A percentile compares a stretch with the other conserved stretches of the same genome.
phyloP scores from a whole-genome alignment of 2,797 vertebrate species.

The Selene dorsalis region DNA sequence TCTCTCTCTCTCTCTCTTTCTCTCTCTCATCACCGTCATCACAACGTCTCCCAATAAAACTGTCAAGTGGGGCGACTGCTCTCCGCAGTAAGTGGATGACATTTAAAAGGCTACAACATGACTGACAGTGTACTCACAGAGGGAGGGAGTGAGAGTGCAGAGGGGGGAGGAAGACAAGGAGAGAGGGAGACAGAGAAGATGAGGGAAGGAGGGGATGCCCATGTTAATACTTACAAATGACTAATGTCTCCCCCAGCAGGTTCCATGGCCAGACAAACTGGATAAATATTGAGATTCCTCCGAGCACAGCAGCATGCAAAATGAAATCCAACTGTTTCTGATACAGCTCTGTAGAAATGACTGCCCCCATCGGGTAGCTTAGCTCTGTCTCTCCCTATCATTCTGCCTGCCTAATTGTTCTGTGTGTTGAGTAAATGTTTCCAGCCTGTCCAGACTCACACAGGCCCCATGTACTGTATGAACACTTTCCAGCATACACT shows the following conservation, averaged over 20 bases:
- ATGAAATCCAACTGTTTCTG: conserved; percentile 83
- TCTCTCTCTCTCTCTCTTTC: conserved; percentile 40
- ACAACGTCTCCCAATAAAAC: conserved; percentile 82
- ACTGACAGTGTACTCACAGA: conserved; percentile 84
- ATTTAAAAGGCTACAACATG: conserved; percentile 85
- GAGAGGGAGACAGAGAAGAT: conserved; percentile 69
- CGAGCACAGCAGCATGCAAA: conserved; percentile 76
- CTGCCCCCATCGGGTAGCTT: conserved; percentile 61
- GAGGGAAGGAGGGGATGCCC: conserved; percentile 80
- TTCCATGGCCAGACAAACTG: conserved; percentile 83
- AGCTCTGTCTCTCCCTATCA: conserved; percentile 64
- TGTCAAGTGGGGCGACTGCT: conserved; percentile 83
- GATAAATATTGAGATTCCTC: conserved; percentile 85
- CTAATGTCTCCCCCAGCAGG: conserved; percentile 87
- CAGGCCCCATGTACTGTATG: conserved; percentile 35
- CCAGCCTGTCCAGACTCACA: conserved; percentile 31
- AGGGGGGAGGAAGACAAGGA: conserved; percentile 61
- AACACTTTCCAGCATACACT: conserved; percentile 23
- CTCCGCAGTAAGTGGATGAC: conserved; percentile 82
- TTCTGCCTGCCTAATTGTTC: conserved; percentile 70
- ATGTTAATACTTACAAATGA: conserved; percentile 87
- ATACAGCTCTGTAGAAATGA: conserved; percentile 69
- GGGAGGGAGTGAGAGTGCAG: conserved; percentile 82
- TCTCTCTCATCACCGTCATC: conserved; percentile 78
- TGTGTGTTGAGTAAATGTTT: conserved; percentile 61